phyloP scores from a whole-genome alignment of 2,797 vertebrate species.

The Gymnoscopelus microlampas region DNA sequence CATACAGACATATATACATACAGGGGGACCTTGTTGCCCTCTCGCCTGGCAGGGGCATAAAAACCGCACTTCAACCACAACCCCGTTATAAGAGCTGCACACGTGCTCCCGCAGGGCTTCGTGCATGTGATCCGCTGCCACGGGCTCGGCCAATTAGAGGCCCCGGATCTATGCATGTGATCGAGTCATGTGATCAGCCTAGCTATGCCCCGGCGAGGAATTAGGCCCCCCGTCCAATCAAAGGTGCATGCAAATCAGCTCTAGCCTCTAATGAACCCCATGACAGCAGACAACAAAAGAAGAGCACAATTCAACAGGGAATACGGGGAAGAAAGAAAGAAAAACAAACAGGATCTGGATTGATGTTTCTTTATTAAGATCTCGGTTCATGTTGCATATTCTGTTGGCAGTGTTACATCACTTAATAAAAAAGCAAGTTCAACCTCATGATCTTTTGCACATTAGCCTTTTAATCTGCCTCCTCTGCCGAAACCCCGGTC shows the following conservation, averaged over 20 bases:
- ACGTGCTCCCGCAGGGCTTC: constrained; percentile 42
- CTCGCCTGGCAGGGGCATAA: constrained; percentile 36
- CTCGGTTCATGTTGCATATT: constrained; percentile 1
- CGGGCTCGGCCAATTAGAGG: constrained; percentile 64
- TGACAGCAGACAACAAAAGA: constrained; percentile 67
- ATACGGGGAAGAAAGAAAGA: constrained; percentile 38
- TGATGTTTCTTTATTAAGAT: constrained; percentile 71
- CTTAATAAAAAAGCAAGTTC: constrained; percentile 65
- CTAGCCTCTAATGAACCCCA: constrained; percentile 72
- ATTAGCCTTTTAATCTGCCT: constrained; percentile 41
- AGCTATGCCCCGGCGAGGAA: constrained; percentile 60
- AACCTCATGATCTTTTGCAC: constrained; percentile 43
- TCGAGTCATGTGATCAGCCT: constrained; percentile 73
- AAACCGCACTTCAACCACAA: constrained; percentile 39
- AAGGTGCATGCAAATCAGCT: constrained; percentile 74
- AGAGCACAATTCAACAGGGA: constrained; percentile 60
- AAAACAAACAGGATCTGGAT: constrained; percentile 38
- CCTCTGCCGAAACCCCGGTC: constrained; percentile 48
- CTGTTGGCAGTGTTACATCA: constrained; percentile 58
- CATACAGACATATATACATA: constrained; percentile 1
- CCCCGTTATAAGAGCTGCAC: constrained; percentile 2
- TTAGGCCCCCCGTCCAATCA: constrained; percentile 70
- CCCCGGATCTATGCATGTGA: constrained; percentile 68
- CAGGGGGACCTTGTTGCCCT: constrained; percentile 36
- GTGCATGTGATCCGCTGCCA: constrained; percentile 40